Conservation (phyloP, 2,113 vertebrate genomes). For the Cygnus buccinator region DNA sequence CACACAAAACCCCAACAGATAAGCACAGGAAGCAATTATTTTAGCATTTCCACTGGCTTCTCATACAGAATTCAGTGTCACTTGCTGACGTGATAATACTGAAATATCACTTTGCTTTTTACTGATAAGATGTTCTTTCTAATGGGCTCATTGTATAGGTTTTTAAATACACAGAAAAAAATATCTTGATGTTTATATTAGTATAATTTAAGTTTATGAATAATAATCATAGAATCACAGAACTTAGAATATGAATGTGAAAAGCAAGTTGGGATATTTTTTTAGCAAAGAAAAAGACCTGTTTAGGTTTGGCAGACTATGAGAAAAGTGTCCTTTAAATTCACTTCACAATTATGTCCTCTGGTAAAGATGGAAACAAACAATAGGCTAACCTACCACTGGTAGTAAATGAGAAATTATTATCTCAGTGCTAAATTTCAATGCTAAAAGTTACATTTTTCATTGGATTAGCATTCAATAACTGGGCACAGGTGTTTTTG, state of each 20-base stretch:
- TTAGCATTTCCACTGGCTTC: background rate
- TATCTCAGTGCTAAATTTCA: no score
- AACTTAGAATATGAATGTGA: background rate
- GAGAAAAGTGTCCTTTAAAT: background rate
- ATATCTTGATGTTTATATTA: background rate
- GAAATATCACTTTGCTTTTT: background rate
- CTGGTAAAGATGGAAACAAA: background rate
- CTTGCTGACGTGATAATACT: background rate
- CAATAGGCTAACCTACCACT: background rate
- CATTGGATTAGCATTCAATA: slow-evolving; percentile 7
- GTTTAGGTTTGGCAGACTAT: background rate
- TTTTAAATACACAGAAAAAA: background rate
- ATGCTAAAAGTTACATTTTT: background rate
- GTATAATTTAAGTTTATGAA: background rate
- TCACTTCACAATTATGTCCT: background rate
- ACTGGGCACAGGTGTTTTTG: slow-evolving; percentile 6
- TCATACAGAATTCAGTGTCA: background rate
- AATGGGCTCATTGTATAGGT: background rate
- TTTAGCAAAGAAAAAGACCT: background rate
- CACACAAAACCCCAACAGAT: background rate
- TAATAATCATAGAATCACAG: background rate
- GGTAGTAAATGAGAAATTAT: slow-evolving; percentile 14
- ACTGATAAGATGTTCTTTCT: background rate
- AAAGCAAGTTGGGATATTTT: background rate
- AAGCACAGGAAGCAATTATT: background rate